Conservation (phyloP, 1,140 invertebrate genomes). For the Spodoptera frugiperda region DNA sequence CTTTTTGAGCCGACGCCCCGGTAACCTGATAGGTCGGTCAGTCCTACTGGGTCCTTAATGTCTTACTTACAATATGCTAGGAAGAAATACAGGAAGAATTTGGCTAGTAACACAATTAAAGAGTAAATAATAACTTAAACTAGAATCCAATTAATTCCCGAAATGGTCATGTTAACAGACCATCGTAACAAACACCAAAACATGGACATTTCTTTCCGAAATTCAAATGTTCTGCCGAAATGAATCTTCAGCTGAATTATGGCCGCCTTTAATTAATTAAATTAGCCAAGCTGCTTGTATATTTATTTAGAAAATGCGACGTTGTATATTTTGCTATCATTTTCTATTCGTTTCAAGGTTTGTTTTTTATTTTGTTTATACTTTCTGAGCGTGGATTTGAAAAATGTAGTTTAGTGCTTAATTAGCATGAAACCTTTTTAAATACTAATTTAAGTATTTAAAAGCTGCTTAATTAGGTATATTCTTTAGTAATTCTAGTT, state of each 20-base stretch:
- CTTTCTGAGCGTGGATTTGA: no score
- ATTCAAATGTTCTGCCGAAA: constrained; percentile 22
- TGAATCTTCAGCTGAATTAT: constrained; percentile 19
- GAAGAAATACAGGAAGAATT: not conserved
- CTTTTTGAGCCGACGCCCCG: no score
- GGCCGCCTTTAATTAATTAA: constrained; percentile 18
- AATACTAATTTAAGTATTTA: no score
- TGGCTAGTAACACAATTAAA: constrained; percentile 33
- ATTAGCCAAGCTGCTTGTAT: not conserved
- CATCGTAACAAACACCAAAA: not conserved
- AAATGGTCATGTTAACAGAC: constrained; percentile 19
- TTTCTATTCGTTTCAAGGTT: not conserved
- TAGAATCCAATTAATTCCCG: constrained; percentile 33
- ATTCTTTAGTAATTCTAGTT: no score
- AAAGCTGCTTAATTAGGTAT: no score
- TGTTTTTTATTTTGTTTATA: not conserved
- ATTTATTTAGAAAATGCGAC: not conserved
- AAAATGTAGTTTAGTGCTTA: not conserved
- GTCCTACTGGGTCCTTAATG: no score
- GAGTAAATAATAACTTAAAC: constrained; percentile 31
- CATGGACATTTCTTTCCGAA: constrained; percentile 7
- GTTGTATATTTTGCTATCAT: not conserved
- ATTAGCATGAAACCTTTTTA: no score
- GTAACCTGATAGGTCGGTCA: no score
- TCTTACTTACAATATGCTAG: no score